A percentile compares a stretch with the other conserved stretches of the same genome.
Conservation (phyloP, 1,140 invertebrate species). For the Magallana gigas region DNA sequence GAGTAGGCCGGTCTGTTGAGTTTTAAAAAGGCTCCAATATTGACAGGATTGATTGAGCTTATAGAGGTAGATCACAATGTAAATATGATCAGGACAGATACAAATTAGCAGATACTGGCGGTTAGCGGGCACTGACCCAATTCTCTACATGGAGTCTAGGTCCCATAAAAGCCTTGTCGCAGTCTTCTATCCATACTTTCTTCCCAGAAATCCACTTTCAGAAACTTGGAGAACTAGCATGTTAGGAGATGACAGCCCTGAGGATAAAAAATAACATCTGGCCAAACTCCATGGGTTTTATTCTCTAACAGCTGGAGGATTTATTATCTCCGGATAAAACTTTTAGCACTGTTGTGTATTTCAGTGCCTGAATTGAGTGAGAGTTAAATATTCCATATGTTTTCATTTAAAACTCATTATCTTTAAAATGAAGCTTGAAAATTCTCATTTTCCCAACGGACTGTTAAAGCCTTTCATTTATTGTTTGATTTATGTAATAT, state of each 20-base stretch:
- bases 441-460: neutral
- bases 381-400: neutral
- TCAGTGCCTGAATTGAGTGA: neutral
- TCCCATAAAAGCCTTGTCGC: no score
- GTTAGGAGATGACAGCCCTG: neutral
- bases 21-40: neutral
- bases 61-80: neutral
- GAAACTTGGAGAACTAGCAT: no score
- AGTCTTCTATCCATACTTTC: no score
- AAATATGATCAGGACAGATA: neutral
- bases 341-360: neutral
- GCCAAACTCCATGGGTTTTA: neutral
- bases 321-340: neutral
- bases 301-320: neutral
- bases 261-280: neutral
- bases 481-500: no score
- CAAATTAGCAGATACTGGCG: neutral
- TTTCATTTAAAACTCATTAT: conserved; percentile 23
- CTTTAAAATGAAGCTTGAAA: neutral
- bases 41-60: neutral
- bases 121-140: no score
- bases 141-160: no score
- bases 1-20: neutral
- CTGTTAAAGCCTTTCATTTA: no score
- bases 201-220: no score